Conservation (phyloP, 2,888 invertebrate species). For the Notodonta ziczac region DNA sequence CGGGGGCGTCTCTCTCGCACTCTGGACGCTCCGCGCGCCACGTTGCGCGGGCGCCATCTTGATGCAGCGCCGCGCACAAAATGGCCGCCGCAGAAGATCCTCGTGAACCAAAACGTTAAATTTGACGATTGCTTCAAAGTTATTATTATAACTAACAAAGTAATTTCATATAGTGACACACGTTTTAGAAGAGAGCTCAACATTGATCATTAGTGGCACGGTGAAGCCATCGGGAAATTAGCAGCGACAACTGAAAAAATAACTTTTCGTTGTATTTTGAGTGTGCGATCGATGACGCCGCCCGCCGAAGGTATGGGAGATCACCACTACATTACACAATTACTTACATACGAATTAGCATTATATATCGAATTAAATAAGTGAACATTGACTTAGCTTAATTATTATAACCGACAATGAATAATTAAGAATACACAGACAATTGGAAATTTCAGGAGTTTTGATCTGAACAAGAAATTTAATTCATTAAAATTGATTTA, state of each 20-base stretch:
- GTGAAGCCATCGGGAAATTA: constrained; percentile 48
- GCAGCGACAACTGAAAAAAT: constrained; percentile 60
- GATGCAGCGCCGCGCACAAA: constrained; percentile 27
- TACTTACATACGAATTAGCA: constrained; percentile 82
- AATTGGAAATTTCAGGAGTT: constrained; percentile 53
- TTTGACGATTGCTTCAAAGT: constrained; percentile 45
- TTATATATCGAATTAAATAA: constrained; percentile 81
- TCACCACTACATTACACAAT: constrained; percentile 81
- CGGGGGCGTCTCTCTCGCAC: constrained; percentile 62
- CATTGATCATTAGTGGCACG: constrained; percentile 37
- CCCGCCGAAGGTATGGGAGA: constrained; percentile 81
- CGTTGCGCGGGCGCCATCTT: constrained; percentile 35
- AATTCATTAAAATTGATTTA: constrained; percentile 25
- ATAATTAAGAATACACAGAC: constrained; percentile 61
- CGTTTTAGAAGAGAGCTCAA: constrained; percentile 53
- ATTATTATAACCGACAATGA: constrained; percentile 77
- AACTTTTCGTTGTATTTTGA: constrained; percentile 79
- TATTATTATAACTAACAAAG: constrained; percentile 31
- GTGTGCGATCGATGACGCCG: constrained; percentile 64
- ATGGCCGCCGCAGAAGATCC: constrained; percentile 41
- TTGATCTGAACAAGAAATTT: constrained; percentile 33
- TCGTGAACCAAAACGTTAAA: constrained; percentile 51
- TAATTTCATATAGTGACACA: constrained; percentile 32
- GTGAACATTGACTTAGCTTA: constrained; percentile 84
- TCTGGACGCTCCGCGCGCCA: constrained; percentile 24